phyloP scores from a whole-genome alignment of 2,113 vertebrate genomes.

The Catharus fuscescens region DNA sequence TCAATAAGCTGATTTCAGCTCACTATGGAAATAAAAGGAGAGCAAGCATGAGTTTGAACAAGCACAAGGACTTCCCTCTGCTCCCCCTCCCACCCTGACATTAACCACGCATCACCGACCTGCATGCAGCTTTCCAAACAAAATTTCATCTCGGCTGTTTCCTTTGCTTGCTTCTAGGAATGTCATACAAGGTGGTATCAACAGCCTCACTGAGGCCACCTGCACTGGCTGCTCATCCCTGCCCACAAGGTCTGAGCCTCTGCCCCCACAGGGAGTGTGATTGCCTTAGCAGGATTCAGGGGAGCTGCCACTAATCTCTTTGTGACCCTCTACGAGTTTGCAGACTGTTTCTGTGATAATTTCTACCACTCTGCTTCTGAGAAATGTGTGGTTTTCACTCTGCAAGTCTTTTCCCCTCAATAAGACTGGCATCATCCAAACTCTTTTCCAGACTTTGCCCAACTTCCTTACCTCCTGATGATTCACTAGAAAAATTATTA shows the following conservation, averaged over 20 bases:
- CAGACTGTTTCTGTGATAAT: neutral
- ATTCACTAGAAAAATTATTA: neutral
- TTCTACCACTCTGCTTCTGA: neutral
- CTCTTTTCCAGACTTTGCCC: neutral
- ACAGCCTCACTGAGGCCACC: neutral
- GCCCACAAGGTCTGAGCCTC: neutral
- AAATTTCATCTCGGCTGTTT: neutral
- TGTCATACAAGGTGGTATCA: neutral
- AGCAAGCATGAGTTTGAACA: fast-evolving
- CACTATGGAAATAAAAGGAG: neutral
- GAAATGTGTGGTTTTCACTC: neutral
- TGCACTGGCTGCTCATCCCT: neutral
- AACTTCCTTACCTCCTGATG: neutral
- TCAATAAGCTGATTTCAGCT: neutral
- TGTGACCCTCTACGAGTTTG: neutral
- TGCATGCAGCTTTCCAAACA: fast-evolving
- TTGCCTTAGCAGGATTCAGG: neutral
- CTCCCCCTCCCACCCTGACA: neutral
- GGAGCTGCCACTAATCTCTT: neutral
- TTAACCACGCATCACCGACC: fast-evolving
- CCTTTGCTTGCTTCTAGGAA: neutral
- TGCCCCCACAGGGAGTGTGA: neutral
- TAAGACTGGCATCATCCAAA: neutral
- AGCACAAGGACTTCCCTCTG: neutral
- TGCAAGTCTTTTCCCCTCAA: neutral